Conservation (phyloP, 2,797 vertebrate species). For the Hybognathus amarus region DNA sequence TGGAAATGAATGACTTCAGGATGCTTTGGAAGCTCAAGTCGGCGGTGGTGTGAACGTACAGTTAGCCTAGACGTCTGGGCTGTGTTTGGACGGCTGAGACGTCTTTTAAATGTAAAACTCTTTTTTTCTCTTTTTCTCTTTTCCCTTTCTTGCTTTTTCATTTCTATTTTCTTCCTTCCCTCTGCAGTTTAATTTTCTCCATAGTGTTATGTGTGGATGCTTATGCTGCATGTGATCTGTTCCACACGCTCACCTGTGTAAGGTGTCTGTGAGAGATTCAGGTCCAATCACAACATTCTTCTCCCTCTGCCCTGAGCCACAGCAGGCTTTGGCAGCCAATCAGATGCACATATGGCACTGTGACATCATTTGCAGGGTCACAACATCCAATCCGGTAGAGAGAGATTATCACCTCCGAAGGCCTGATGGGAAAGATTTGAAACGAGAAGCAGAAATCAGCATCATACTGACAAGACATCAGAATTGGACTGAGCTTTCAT, state of each 20-base stretch:
- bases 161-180: conserved; percentile 23
- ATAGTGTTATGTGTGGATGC: neutral
- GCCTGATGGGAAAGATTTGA: conserved; percentile 44
- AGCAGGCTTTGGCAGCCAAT: conserved; percentile 56
- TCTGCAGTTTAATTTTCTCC: neutral
- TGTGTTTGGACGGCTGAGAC: too few relatives aligned
- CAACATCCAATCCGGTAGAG: conserved; percentile 70
- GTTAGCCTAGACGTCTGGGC: too few relatives aligned
- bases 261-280: conserved; percentile 58
- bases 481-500: neutral
- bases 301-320: conserved; percentile 46
- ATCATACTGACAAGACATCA: conserved; percentile 29
- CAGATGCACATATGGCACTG: conserved; percentile 64
- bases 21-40: too few relatives aligned
- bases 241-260: neutral
- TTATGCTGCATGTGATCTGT: neutral
- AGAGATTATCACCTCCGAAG: conserved; percentile 54
- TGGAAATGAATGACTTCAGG: too few relatives aligned
- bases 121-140: neutral
- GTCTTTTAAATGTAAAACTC: neutral
- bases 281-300: conserved; percentile 41
- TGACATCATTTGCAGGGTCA: conserved; percentile 70
- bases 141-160: neutral
- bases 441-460: conserved; percentile 10
- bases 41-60: too few relatives aligned